A percentile compares a stretch with the other conserved stretches of the same genome.
These are phyloP conservation scores for Zhuqinia jingwanae DNA, from an alignment of 2,888 invertebrate species.

Conservation along the genomic window DNA sequence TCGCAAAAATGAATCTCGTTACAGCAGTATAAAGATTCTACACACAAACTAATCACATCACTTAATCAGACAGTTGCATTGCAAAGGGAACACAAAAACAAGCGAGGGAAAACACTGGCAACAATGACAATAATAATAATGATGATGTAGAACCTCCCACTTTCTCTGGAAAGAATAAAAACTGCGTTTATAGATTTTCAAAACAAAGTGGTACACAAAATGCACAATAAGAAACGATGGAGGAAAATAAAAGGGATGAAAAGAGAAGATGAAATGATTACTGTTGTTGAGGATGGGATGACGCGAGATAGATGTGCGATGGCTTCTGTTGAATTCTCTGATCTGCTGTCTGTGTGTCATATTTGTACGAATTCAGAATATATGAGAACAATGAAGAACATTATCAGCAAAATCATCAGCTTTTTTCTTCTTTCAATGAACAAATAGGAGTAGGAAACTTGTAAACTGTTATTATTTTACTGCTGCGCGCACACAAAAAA, in stretches of 20 bases:
- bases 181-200: not conserved
- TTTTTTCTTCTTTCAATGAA: not conserved
- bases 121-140: not conserved
- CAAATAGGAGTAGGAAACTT: not conserved
- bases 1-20: constrained; percentile 25
- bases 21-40: constrained; percentile 13
- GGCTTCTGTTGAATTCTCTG: constrained; percentile 33
- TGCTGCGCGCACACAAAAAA: no score
- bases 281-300: constrained; percentile 16
- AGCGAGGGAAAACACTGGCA: not conserved
- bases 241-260: not conserved
- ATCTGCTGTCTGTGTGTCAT: constrained; percentile 43
- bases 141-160: constrained; percentile 26
- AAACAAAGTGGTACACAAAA: not conserved
- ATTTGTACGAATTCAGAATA: constrained; percentile 12
- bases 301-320: constrained; percentile 26
- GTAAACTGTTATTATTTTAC: not conserved
- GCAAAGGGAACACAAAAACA: not conserved
- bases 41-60: constrained; percentile 13
- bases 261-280: constrained; percentile 2
- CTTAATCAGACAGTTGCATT: not conserved
- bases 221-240: no score
- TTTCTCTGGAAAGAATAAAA: constrained; percentile 36
- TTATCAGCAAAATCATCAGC: constrained; percentile 19
- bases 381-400: not conserved